Percentiles rank a stretch among this genome's conserved stretches.
Evolutionary conservation across 1,140 invertebrate genomes (phyloP).

Genomic region (Camponotus vicinus): DNA sequence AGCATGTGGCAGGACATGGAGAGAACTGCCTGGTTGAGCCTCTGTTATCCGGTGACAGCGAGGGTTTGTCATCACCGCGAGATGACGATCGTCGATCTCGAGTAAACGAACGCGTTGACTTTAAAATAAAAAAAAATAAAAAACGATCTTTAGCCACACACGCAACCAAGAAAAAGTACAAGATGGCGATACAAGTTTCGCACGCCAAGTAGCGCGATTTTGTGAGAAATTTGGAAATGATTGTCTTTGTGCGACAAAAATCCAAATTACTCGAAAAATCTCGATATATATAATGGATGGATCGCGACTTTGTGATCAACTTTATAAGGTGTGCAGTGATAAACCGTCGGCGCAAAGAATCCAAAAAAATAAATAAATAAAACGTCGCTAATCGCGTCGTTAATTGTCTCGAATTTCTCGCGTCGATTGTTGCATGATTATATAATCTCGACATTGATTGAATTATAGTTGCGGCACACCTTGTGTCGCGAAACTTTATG

Average conservation of each 20-base stretch:
- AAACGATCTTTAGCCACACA: background rate
- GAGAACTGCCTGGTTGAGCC: constrained; percentile 60
- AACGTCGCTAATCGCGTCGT: background rate
- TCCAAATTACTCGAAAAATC: background rate
- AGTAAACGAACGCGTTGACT: background rate
- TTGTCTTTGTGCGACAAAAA: background rate
- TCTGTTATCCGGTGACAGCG: constrained; percentile 46
- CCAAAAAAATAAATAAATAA: background rate
- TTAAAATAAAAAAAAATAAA: background rate
- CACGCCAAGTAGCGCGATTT: background rate
- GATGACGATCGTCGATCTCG: constrained; percentile 29
- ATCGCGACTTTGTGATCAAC: background rate
- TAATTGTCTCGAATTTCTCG: constrained; percentile 26
- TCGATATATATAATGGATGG: background rate
- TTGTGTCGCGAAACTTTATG: background rate
- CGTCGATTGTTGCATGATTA: constrained; percentile 20
- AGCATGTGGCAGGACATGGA: constrained; percentile 49
- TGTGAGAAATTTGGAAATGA: background rate
- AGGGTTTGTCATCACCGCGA: constrained; percentile 30
- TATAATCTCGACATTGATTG: background rate
- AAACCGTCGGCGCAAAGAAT: background rate
- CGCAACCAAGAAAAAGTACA: background rate
- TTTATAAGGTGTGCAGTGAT: background rate
- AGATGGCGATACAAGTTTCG: background rate
- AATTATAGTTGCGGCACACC: background rate